A percentile compares a stretch with the other conserved stretches of the same genome.
These are phyloP conservation scores for Brachystomella parvula DNA, from an alignment of 1,140 invertebrate species.

Conservation along the genomic window DNA sequence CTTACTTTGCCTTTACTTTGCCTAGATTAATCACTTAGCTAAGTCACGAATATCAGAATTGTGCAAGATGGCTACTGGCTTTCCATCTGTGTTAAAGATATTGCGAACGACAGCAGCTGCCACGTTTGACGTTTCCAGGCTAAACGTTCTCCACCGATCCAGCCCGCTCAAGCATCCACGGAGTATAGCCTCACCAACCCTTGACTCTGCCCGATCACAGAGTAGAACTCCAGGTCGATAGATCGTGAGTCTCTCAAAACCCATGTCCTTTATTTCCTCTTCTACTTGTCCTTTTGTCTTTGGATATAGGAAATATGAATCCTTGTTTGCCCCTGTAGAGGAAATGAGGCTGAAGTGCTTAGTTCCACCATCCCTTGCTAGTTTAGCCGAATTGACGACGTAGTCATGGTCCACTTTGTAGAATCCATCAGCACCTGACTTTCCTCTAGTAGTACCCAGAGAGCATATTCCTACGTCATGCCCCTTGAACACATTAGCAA, in stretches of 20 bases:
- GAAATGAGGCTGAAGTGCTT: constrained; percentile 49
- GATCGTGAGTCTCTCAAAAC: constrained; percentile 41
- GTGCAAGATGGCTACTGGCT: constrained; percentile 24
- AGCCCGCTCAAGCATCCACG: constrained; percentile 22
- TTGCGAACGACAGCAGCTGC: constrained; percentile 38
- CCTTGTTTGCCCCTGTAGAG: constrained; percentile 42
- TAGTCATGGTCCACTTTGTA: constrained; percentile 52
- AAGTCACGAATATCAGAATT: constrained; percentile 38
- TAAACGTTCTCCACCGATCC: constrained; percentile 30
- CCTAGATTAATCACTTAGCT: constrained; percentile 7
- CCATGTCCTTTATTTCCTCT: constrained; percentile 39
- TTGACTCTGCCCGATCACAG: constrained; percentile 38
- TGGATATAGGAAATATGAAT: constrained; percentile 40
- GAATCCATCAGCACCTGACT: constrained; percentile 49
- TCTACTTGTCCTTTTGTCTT: constrained; percentile 43
- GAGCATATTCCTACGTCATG: constrained; percentile 50
- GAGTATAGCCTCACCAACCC: constrained; percentile 33
- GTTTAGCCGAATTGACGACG: constrained; percentile 46
- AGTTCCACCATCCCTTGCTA: constrained; percentile 47
- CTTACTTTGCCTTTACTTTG: neutral
- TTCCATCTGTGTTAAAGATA: constrained; percentile 13
- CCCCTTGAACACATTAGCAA: constrained; percentile 44
- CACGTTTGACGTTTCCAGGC: constrained; percentile 32
- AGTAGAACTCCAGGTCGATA: constrained; percentile 42
- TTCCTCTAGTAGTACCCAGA: constrained; percentile 50